Base-by-base conservation (phyloP, 2,113 vertebrate species). In the Microtus ochrogaster region DNA sequence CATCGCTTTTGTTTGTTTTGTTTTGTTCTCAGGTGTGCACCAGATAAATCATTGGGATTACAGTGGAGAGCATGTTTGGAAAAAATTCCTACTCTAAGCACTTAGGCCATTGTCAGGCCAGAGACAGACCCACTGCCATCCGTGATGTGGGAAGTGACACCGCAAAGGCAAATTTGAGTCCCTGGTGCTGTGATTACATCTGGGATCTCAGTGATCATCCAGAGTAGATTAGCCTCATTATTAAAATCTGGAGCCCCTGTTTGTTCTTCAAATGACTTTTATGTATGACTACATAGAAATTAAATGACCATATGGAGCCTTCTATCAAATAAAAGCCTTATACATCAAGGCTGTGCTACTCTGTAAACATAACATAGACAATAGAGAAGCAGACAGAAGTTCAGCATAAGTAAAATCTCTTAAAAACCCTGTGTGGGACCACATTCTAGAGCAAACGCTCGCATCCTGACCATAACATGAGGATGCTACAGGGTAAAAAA, bases 1-100 rank as follows among this genome's bases (percentile, higher is more conserved):
- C 36, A 72, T 12, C 14, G 52, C 65, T 4, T 65, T 66, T 66
- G 22, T 55, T 79, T 79, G 17, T 70, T 82, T 84, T 66, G 14
- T 55, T 26, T 79, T 79, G 36, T 70, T 82, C 79, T 91, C 66
- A 79, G 9, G 4, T 79, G 44, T 52, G 28, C 19, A 70, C 41
- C n/a, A 91, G 77, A 33, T n/a, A 17, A 91, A 93, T n/a, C 78
- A 76, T 19, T 90, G 66, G 36, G 94, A n/a, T 87, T 89, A 19
- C 41, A 5, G 1, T 65, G 5, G 66, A 84, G 84, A 85, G 36
- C 26, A 39, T n/a, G 3, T 24, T 94, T 77, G 39, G 73, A 33
- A 85, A 92, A 89, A 91, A 49, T 30, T 58, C 41, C 92, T 82
- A 72, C 41, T 52, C 55, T 70, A 58, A 79, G 58, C 47, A 36